Evolutionary conservation across 1,140 invertebrate genomes (phyloP), one percentile per base, ranked within the genome.

Genomic region (Andricus grossulariae): DNA sequence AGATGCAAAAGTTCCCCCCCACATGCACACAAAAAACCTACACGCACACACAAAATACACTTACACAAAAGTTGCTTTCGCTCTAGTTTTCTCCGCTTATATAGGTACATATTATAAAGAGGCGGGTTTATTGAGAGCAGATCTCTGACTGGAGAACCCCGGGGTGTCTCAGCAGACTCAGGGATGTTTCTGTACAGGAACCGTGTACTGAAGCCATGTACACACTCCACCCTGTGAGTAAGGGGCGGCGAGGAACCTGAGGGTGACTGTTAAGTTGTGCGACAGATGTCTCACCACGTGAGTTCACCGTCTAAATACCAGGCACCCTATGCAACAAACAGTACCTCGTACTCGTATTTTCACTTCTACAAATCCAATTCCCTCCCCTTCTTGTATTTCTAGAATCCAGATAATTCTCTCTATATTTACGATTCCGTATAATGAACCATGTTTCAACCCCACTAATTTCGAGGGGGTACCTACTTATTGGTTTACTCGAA

Each of bases 231-330:
- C 72, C 54, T 18, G 76, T 73, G 76, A 80, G 77, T 73, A 77
- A 80, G 77, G 81, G 81, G 80, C 81, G 79, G 32, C 19, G 21
- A 66, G 76, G 21, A 73, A 73, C 74, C 52, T 75, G 73, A 82
- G 80, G 82, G 84, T 81, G 81, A 80, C 78, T 82, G 83, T 87
- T 86, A 84, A 85, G 84, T 86, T 84, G 84, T 83, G 80, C 83
- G 84, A 88, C 87, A 88, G 87, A 88, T 88, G 87, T 87, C 84
- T 87, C 87, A 83, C 86, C 83, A 82, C 87, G 85, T 88, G 87
- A 88, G 83, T 84, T 83, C 84, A 83, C 80, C 80, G 83, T 85
- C 81, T 86, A 87, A 87, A 88, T 86, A 86, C 72, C 80, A 71
- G 75, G 78, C 74, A 74, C 79, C 80, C 81, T 71, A 72, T 71